Evolutionary conservation across 2,797 vertebrate genomes (phyloP).

Genomic region (Acanthurus leucopareius): DNA sequence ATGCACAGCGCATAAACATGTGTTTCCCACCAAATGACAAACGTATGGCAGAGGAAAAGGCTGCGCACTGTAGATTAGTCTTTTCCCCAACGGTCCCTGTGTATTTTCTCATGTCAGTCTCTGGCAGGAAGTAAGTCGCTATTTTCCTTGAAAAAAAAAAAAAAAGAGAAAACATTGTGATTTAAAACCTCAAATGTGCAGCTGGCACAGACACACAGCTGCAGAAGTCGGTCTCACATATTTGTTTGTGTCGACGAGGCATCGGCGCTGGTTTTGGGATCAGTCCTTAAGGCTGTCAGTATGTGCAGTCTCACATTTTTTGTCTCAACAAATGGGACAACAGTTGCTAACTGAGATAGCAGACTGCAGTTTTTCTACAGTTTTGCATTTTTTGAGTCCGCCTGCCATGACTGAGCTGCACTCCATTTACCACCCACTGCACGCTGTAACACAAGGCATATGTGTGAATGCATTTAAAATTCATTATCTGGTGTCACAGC

Average conservation of each 20-base stretch:
- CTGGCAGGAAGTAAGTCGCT: conserved; percentile 53
- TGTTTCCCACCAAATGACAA: conserved; percentile 44
- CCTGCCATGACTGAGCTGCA: conserved; percentile 30
- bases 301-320: conserved; percentile 40
- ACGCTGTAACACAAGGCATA: conserved; percentile 55
- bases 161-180: conserved; percentile 36
- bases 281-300: conserved; percentile 31
- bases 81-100: conserved; percentile 40
- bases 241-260: conserved; percentile 52
- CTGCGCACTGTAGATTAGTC: conserved; percentile 24
- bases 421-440: conserved; percentile 55
- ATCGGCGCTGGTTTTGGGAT: conserved; percentile 28
- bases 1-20: conserved; percentile 15
- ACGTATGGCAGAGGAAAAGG: conserved; percentile 24
- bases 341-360: conserved; percentile 39
- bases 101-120: conserved; percentile 63
- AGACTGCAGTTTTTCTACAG: neutral
- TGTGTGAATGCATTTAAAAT: conserved; percentile 77
- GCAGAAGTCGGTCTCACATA: conserved; percentile 31
- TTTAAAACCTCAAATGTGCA: conserved; percentile 54
- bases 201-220: conserved; percentile 47
- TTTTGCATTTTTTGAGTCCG: conserved; percentile 5
- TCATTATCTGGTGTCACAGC: conserved; percentile 67
- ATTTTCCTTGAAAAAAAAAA: conserved; percentile 46
- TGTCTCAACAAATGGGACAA: conserved; percentile 42